Conservation (phyloP, 2,113 vertebrate genomes). For the Notarius quadriscutis region DNA sequence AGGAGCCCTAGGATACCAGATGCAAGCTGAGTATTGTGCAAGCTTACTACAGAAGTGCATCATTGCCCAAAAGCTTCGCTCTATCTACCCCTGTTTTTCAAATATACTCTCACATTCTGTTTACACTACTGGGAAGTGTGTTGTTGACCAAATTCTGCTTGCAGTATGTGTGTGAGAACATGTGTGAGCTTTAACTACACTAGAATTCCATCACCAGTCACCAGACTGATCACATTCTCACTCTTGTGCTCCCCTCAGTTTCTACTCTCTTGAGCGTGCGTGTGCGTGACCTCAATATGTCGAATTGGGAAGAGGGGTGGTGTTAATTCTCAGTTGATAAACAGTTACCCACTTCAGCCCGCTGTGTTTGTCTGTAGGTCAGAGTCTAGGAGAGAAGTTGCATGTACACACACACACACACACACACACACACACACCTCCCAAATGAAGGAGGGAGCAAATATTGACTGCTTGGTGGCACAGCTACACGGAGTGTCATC, state of each 20-base stretch:
- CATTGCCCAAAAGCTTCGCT: not conserved
- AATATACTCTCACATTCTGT: not conserved
- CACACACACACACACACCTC: conserved; percentile 7
- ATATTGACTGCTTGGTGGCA: conserved; percentile 45
- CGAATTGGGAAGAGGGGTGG: conserved; percentile 4
- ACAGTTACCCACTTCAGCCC: not conserved
- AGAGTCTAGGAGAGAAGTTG: conserved; percentile 30
- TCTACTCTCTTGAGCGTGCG: not conserved
- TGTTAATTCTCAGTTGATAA: conserved; percentile 14
- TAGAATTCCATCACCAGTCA: not conserved
- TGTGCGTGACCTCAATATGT: conserved; percentile 6
- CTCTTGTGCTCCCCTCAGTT: not conserved
- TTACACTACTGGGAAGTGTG: not conserved
- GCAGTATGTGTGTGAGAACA: not conserved
- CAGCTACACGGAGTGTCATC: conserved; percentile 32
- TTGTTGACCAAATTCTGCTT: not conserved
- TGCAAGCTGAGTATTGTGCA: conserved; percentile 40
- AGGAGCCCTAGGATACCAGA: conserved; percentile 21
- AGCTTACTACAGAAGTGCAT: not conserved
- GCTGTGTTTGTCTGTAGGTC: conserved; percentile 30
- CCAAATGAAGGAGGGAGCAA: conserved; percentile 34
- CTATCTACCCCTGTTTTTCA: not conserved
- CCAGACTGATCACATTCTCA: not conserved
- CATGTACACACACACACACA: not conserved
- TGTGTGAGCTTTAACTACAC: not conserved